phyloP scores from a whole-genome alignment of 2,888 invertebrate species.

The Dermolepida albohirtum region DNA sequence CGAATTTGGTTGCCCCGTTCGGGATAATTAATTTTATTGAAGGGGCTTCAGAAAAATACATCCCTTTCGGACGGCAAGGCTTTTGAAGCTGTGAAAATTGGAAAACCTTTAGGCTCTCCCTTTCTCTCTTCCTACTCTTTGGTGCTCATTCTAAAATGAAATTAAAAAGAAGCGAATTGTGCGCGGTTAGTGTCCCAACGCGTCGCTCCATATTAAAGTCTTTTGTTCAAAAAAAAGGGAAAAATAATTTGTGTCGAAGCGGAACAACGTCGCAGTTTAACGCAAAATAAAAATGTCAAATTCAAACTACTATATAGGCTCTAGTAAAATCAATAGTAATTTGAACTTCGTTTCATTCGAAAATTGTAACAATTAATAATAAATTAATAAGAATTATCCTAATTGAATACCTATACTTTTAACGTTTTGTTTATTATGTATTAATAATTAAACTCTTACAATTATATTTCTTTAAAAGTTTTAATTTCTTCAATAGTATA shows the following conservation, averaged over 20 bases:
- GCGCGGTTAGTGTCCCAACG: slow-evolving; percentile 8
- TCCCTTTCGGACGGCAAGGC: slow-evolving; percentile 10
- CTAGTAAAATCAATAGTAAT: slow-evolving; percentile 15
- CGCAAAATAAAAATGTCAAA: slow-evolving; percentile 41
- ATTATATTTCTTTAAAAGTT: too few species aligned
- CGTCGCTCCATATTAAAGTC: slow-evolving; percentile 18
- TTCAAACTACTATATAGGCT: slow-evolving; percentile 6
- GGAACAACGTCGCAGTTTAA: slow-evolving; percentile 15
- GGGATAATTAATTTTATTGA: slow-evolving; percentile 19
- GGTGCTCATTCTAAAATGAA: slow-evolving; percentile 3
- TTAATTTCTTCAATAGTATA: too few species aligned
- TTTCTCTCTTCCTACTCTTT: too few species aligned
- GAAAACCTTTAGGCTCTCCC: slow-evolving; percentile 4
- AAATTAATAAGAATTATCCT: neutral
- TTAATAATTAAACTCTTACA: too few species aligned
- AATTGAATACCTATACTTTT: too few species aligned
- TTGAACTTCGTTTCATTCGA: neutral
- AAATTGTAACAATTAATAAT: slow-evolving; percentile 3
- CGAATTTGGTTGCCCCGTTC: neutral
- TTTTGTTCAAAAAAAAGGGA: slow-evolving; percentile 8
- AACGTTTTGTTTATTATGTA: too few species aligned
- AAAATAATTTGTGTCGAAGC: slow-evolving; percentile 3
- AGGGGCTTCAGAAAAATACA: slow-evolving; percentile 1
- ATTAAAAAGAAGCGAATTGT: slow-evolving; percentile 20
- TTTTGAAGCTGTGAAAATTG: slow-evolving; percentile 18